Percentiles rank a stretch among this genome's conserved stretches.
Conservation (phyloP, 2,797 vertebrate genomes). For the Tinamus major region DNA sequence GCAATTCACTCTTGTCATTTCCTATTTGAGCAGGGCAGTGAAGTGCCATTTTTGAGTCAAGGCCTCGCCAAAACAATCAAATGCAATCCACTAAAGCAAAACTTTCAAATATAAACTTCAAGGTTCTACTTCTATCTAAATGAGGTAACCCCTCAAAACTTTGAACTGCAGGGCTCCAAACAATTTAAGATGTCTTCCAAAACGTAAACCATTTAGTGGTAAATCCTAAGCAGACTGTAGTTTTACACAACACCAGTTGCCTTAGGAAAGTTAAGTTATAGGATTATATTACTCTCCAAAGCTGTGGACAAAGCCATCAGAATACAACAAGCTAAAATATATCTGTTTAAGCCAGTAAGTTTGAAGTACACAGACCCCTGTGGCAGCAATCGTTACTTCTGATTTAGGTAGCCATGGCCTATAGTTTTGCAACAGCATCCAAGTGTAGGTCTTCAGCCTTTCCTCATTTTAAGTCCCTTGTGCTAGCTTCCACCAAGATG, state of each 20-base stretch:
- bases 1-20: conserved; percentile 7
- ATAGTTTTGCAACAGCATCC: conserved; percentile 64
- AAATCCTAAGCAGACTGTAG: conserved; percentile 68
- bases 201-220: conserved; percentile 63
- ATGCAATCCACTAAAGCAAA: conserved; percentile 35
- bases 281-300: conserved; percentile 58
- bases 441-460: conserved; percentile 68
- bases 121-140: conserved; percentile 59
- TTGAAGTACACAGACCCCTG: conserved; percentile 71
- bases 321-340: conserved; percentile 59
- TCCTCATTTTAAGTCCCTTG: conserved; percentile 70
- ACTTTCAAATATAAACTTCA: conserved; percentile 60
- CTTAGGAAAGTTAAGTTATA: conserved; percentile 64
- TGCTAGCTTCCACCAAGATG: conserved; percentile 80
- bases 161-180: conserved; percentile 74
- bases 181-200: conserved; percentile 59
- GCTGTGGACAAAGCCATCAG: conserved; percentile 64
- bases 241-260: conserved; percentile 45
- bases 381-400: conserved; percentile 65
- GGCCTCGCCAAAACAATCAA: conserved; percentile 21
- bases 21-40: conserved; percentile 18
- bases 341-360: conserved; percentile 57
- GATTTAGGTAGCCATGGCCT: conserved; percentile 79
- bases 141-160: conserved; percentile 43
- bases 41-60: conserved; percentile 45